phyloP scores from a whole-genome alignment of 2,797 vertebrate species.

The Scyliorhinus canicula region DNA sequence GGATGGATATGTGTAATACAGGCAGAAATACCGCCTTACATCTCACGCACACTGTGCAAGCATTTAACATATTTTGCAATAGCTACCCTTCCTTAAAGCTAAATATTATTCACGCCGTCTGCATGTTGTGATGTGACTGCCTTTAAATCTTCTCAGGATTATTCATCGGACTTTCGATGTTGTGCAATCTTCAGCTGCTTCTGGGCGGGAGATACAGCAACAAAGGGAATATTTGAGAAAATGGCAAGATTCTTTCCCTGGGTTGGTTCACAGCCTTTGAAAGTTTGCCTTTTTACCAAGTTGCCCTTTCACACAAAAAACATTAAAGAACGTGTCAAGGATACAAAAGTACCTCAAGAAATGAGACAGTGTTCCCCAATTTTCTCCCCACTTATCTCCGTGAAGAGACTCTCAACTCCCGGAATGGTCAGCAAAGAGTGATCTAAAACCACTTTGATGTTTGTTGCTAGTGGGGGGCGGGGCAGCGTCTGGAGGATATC shows the following conservation, averaged over 20 bases:
- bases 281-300: neutral
- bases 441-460: neutral
- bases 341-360: neutral
- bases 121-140: neutral
- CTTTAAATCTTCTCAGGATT: neutral
- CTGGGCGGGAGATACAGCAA: neutral
- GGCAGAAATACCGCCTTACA: neutral
- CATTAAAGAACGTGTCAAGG: no score
- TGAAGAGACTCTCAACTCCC: neutral
- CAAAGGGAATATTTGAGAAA: neutral
- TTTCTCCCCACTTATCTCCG: neutral
- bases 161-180: neutral
- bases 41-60: neutral
- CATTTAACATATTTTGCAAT: slow-evolving; percentile 7
- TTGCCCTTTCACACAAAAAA: no score
- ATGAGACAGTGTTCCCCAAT: neutral
- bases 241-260: neutral
- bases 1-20: neutral
- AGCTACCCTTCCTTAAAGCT: neutral
- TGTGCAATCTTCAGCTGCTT: slow-evolving; percentile 9
- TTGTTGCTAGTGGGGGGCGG: neutral
- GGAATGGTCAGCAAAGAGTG: neutral
- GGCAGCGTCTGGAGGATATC: neutral
- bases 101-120: neutral
- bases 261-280: neutral